phyloP scores from a whole-genome alignment of 2,797 vertebrate species.

The Labroides dimidiatus region DNA sequence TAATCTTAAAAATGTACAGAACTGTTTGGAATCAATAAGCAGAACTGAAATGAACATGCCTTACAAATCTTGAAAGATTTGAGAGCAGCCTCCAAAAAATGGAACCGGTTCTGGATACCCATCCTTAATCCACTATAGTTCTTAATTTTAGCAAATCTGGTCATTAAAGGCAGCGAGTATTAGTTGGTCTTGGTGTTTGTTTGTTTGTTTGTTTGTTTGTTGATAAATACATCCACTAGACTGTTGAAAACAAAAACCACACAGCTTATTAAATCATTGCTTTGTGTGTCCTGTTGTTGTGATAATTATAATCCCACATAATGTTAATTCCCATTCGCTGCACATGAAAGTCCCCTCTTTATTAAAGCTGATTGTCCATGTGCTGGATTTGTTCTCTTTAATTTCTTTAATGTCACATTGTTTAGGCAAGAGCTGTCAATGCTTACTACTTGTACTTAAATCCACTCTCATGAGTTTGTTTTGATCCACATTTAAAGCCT shows the following conservation, averaged over 20 bases:
- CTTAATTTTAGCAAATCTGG: no score
- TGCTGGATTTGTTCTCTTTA: constrained; percentile 8
- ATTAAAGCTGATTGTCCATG: constrained; percentile 9
- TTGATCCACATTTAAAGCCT: background rate
- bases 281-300: constrained; percentile 18
- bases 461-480: background rate
- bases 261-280: constrained; percentile 14
- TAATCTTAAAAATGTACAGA: no score
- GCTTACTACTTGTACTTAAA: background rate
- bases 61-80: no score
- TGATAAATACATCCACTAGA: constrained; percentile 15
- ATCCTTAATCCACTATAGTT: no score
- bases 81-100: no score
- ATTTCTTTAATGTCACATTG: constrained; percentile 7
- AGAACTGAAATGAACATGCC: no score
- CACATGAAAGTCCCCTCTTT: constrained; percentile 1
- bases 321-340: constrained; percentile 18
- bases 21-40: no score
- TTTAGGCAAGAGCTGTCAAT: background rate
- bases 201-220: constrained; percentile 27
- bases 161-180: background rate
- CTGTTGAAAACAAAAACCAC: constrained; percentile 11
- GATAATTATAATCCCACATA: constrained; percentile 29
- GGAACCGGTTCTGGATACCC: background rate
- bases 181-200: constrained; percentile 14